Base-by-base conservation (phyloP, 2,797 vertebrate genomes). In the Characodon lateralis region DNA sequence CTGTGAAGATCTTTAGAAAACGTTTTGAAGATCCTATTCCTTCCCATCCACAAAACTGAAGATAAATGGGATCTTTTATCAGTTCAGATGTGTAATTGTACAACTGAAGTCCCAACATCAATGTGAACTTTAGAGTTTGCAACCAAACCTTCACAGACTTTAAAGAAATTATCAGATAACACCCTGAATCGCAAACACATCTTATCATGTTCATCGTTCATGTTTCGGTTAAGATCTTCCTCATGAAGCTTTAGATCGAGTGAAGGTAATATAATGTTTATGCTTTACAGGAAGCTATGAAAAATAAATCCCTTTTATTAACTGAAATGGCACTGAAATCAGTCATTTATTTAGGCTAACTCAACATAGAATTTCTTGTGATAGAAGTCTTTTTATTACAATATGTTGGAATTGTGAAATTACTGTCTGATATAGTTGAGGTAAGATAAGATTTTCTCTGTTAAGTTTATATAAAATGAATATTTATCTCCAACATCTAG, bases 41-140 rank as follows among this genome's bases (percentile, higher is more conserved):
- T 85, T 85, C 72, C 48, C 81, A 81, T 83, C 85, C 89, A 78
- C 84, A 88, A 82, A 87, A 83, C 69, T 43, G 20, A 46, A 92
- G 87, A 93, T 93, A 91, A 93, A 91, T 80, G 82, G 72, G 82
- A 78, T 82, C 77, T 85, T 91, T 92, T 92, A 93, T 92, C 91
- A 83, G 86, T 89, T 91, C 90, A 79, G 89, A 89, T 93, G 84
- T 91, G 92, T 91, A 94, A 93, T 92, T 94, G 86, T 94, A 91
- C 89, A 91, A 93, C 75, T 89, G 84, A 76, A 84, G 86, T 87
- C 87, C 88, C 79, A 82, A 78, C 85, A 87, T 89, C 81, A 82
- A 88, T 93, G 87, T 82, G 81, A 92, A 89, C 73, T 81, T 84
- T 31, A 79, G 83, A 88, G 80, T 90, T 83, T 89, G 91, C 89